Conservation (phyloP, 2,888 invertebrate species). For the Spodoptera littoralis region DNA sequence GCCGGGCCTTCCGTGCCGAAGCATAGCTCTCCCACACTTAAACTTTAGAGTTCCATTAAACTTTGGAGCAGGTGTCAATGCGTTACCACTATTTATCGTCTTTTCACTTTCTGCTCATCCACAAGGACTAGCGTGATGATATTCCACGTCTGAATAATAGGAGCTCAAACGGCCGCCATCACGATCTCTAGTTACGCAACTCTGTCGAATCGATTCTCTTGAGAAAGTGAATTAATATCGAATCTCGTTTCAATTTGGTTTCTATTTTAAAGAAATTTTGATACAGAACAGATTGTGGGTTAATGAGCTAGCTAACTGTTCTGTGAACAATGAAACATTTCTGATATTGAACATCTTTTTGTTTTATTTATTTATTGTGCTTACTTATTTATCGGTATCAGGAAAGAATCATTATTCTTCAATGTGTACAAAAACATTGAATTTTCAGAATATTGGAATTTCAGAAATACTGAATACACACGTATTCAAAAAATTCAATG, state of each 20-base stretch:
- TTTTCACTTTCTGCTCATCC: background rate
- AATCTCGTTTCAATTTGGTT: constrained; percentile 68
- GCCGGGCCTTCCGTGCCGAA: too few relatives aligned
- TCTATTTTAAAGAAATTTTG: constrained; percentile 61
- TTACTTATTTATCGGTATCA: background rate
- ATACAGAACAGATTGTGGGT: constrained; percentile 52
- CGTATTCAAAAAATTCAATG: too few relatives aligned
- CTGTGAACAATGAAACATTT: constrained; percentile 10
- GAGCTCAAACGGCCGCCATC: constrained; percentile 16
- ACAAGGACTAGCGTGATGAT: constrained; percentile 30
- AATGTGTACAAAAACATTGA: too few relatives aligned
- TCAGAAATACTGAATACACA: too few relatives aligned
- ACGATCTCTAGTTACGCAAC: constrained; percentile 60
- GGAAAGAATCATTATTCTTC: too few relatives aligned
- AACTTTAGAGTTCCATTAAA: too few relatives aligned
- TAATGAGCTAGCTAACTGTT: constrained; percentile 41
- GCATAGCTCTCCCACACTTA: too few relatives aligned
- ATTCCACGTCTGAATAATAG: constrained; percentile 20
- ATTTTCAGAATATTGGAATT: too few relatives aligned
- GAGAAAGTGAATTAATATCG: constrained; percentile 72
- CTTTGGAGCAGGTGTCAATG: too few relatives aligned
- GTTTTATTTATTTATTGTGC: background rate
- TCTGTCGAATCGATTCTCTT: constrained; percentile 66
- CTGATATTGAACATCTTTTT: background rate
- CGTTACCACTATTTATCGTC: too few relatives aligned